Conservation (phyloP, 2,797 vertebrate species). For the Linurgus olivaceus region DNA sequence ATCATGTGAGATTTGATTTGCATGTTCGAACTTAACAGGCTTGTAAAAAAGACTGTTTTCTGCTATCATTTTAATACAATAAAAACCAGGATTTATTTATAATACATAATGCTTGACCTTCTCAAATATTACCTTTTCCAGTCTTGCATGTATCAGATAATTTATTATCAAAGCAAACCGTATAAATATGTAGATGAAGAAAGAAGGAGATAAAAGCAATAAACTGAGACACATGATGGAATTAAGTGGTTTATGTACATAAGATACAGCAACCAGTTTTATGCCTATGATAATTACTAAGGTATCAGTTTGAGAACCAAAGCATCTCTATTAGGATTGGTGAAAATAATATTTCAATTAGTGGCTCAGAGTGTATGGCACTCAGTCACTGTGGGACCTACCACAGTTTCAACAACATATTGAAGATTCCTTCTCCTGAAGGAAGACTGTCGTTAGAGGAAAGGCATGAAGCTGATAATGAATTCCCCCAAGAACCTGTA, state of each 20-base stretch:
- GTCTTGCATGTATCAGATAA: neutral
- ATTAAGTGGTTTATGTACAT: neutral
- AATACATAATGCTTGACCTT: neutral
- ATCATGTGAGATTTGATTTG: neutral
- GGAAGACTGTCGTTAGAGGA: neutral
- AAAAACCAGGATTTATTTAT: neutral
- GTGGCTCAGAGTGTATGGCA: neutral
- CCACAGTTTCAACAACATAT: neutral
- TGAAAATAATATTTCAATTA: neutral
- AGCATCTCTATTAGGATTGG: neutral
- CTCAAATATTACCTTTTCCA: neutral
- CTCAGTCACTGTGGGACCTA: neutral
- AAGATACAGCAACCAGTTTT: neutral
- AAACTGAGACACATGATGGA: neutral
- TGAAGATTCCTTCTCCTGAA: neutral
- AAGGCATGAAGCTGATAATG: neutral
- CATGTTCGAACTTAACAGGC: neutral
- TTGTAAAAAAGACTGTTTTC: neutral
- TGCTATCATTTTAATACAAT: neutral
- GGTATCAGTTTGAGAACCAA: neutral
- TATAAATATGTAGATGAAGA: neutral
- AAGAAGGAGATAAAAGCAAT: neutral
- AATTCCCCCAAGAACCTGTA: neutral
- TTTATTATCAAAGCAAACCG: neutral
- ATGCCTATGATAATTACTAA: neutral